Evolutionary conservation across 2,888 invertebrate genomes (phyloP).

Genomic region (Rhimphoctona megacephalus): DNA sequence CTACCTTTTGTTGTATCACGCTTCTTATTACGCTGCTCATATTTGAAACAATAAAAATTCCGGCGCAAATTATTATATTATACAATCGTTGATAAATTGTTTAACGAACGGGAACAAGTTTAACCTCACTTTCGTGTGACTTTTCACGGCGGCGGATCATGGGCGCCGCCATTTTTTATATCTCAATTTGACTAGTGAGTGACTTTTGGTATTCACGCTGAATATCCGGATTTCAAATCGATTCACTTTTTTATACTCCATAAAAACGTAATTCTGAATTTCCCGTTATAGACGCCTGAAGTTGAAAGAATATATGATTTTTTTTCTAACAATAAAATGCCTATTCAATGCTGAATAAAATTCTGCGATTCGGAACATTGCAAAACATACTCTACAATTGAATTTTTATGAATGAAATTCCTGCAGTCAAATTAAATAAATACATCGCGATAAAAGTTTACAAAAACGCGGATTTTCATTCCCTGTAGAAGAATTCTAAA

Average conservation of each 20-base stretch:
- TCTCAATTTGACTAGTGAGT: slow-evolving; percentile 37
- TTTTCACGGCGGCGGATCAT: slow-evolving; percentile 20
- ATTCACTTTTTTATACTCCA: neutral
- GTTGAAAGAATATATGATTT: neutral
- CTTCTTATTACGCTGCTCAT: slow-evolving; percentile 71
- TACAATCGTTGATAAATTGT: slow-evolving; percentile 1
- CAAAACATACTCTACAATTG: neutral
- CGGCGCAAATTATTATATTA: neutral
- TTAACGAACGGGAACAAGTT: neutral
- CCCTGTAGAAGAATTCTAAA: neutral
- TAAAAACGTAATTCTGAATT: neutral
- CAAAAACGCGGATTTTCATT: neutral
- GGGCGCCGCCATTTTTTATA: slow-evolving; percentile 49
- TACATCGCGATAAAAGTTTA: too few relatives aligned
- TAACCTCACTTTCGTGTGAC: slow-evolving; percentile 12
- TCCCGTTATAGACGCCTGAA: neutral
- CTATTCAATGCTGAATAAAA: neutral
- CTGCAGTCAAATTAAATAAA: neutral
- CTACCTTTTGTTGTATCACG: slow-evolving; percentile 71
- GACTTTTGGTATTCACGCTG: neutral
- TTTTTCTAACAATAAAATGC: neutral
- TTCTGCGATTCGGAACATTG: neutral
- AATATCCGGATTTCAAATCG: slow-evolving; percentile 25
- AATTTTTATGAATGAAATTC: neutral
- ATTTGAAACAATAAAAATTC: neutral